Evolutionary conservation across 2,888 invertebrate genomes (phyloP).

Genomic region (Formica aserva): DNA sequence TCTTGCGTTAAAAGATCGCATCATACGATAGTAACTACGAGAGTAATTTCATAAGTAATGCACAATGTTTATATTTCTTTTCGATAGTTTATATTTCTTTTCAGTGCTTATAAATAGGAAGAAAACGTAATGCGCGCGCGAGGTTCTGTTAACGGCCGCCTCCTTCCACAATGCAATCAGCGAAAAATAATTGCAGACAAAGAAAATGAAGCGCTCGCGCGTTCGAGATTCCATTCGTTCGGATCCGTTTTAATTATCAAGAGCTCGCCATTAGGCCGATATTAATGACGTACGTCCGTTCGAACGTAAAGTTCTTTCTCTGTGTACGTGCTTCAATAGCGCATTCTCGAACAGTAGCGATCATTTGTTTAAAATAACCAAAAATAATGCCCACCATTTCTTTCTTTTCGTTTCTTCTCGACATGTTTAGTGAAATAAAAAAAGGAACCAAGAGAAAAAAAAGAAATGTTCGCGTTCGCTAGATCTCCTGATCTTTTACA

Average conservation of each 20-base stretch:
- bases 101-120: slow-evolving; percentile 25
- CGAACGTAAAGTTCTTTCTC: slow-evolving; percentile 52
- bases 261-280: slow-evolving; percentile 75
- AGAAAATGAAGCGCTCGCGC: slow-evolving; percentile 66
- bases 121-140: slow-evolving; percentile 42
- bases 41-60: too few species aligned
- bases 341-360: slow-evolving; percentile 50
- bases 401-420: slow-evolving; percentile 56
- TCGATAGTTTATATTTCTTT: slow-evolving; percentile 32
- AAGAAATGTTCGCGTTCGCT: not conserved
- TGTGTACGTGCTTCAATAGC: slow-evolving; percentile 23
- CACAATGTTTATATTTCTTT: slow-evolving; percentile 24
- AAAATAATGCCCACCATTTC: slow-evolving; percentile 69
- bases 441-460: not conserved
- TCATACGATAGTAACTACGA: not conserved
- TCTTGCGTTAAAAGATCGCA: slow-evolving; percentile 25
- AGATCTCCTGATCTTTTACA: not conserved
- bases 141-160: slow-evolving; percentile 52
- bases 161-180: slow-evolving; percentile 55
- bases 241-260: slow-evolving; percentile 78
- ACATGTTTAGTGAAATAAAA: not conserved
- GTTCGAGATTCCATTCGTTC: slow-evolving; percentile 63
- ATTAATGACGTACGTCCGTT: slow-evolving; percentile 74
- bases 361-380: slow-evolving; percentile 74
- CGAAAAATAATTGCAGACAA: slow-evolving; percentile 68